Evolutionary conservation across 2,888 invertebrate species (phyloP).

Genomic region (Drosophila rubida): DNA sequence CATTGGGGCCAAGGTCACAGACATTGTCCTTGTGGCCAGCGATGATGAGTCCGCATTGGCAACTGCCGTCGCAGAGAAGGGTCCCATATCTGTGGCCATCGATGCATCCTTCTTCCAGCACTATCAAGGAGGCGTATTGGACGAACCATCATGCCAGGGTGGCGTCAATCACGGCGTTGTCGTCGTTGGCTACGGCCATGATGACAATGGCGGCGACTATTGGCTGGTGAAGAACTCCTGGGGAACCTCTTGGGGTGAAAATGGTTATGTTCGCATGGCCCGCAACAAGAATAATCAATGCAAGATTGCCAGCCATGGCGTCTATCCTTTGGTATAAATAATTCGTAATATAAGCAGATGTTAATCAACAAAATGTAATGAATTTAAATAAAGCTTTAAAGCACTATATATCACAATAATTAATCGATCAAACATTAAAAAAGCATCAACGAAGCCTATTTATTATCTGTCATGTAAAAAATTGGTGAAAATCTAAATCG

Average conservation of each 20-base stretch:
- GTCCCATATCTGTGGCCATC: constrained; percentile 8
- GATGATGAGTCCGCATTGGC: background rate
- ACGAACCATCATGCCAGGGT: background rate
- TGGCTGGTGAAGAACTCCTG: constrained; percentile 24
- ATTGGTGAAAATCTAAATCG: no score
- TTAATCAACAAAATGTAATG: background rate
- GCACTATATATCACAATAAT: no score
- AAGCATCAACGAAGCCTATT: no score
- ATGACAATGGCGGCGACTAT: constrained; percentile 11
- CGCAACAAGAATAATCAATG: constrained; percentile 7
- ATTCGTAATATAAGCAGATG: background rate
- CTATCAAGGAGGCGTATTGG: constrained; percentile 4
- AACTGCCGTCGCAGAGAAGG: constrained; percentile 10
- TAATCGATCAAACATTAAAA: no score
- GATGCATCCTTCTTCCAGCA: constrained; percentile 5
- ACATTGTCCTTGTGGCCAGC: background rate
- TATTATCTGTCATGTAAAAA: no score
- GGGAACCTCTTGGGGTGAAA: constrained; percentile 10
- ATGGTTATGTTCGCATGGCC: constrained; percentile 13
- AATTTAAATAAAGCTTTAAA: background rate
- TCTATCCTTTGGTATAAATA: background rate
- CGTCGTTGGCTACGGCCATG: constrained; percentile 17
- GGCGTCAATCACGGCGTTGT: constrained; percentile 9
- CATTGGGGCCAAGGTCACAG: constrained; percentile 4
- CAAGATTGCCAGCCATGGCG: constrained; percentile 3